A percentile compares a stretch with the other conserved stretches of the same genome.
phyloP scores from a whole-genome alignment of 1,140 invertebrate genomes.

The Bombus superbus region DNA sequence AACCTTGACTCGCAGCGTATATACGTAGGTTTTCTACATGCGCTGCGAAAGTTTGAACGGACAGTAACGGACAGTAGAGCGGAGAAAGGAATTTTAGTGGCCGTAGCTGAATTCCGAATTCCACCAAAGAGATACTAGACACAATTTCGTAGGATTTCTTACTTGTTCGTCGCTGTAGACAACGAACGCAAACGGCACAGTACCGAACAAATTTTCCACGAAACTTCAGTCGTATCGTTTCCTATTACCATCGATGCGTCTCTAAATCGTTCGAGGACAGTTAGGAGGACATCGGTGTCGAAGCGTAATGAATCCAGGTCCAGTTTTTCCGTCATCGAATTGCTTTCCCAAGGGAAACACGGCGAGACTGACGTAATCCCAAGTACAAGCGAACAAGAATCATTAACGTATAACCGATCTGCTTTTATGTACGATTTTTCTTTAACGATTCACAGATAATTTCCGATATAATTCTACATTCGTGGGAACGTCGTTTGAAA shows the following conservation, averaged over 20 bases:
- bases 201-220: not conserved
- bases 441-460: not conserved
- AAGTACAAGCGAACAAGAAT: slow-evolving; percentile 63
- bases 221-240: not conserved
- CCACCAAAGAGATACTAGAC: too few relatives aligned
- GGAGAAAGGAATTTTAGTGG: too few relatives aligned
- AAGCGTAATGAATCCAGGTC: slow-evolving; percentile 29
- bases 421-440: not conserved
- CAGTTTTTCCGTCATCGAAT: slow-evolving; percentile 36
- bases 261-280: not conserved
- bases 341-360: slow-evolving; percentile 33
- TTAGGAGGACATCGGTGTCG: not conserved
- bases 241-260: not conserved
- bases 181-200: not conserved
- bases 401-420: slow-evolving; percentile 46
- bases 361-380: slow-evolving; percentile 54
- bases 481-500: not conserved
- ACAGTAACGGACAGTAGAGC: not conserved
- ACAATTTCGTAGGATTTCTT: not conserved
- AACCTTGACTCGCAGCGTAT: not conserved
- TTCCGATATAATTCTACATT: not conserved
- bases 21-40: not conserved
- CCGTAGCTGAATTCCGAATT: not conserved
- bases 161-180: not conserved
- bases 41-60: not conserved